Evolutionary conservation across 2,888 invertebrate species (phyloP).

Genomic region (Trichogramma evanescens): DNA sequence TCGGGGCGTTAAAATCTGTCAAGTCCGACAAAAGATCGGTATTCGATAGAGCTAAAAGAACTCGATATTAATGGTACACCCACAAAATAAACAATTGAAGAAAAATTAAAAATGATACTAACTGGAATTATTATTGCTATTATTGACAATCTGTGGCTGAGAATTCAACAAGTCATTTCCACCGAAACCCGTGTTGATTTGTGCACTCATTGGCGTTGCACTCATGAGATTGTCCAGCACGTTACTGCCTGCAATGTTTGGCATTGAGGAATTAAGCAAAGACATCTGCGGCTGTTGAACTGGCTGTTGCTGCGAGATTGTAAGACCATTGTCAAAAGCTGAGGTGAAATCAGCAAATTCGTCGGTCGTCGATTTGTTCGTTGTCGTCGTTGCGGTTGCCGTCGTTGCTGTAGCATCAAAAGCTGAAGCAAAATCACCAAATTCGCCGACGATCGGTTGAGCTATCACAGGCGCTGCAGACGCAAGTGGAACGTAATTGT

Average conservation of each 20-base stretch:
- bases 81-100: not conserved
- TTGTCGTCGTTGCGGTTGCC: too few species aligned
- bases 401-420: conserved; percentile 47
- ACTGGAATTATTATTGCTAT: conserved; percentile 41
- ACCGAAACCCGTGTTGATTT: conserved; percentile 26
- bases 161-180: conserved; percentile 36
- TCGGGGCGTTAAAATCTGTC: conserved; percentile 40
- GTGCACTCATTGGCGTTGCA: conserved; percentile 23
- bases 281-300: conserved; percentile 30
- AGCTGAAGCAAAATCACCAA: conserved; percentile 72
- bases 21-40: conserved; percentile 51
- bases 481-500: conserved; percentile 41
- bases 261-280: conserved; percentile 30
- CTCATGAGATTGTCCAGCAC: conserved; percentile 30
- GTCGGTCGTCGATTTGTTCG: conserved; percentile 46
- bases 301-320: conserved; percentile 30
- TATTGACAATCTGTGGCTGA: conserved; percentile 27
- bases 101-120: conserved; percentile 17
- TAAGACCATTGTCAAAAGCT: conserved; percentile 53
- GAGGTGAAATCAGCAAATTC: conserved; percentile 78
- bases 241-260: conserved; percentile 31
- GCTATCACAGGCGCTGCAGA: conserved; percentile 30
- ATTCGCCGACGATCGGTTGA: conserved; percentile 49
- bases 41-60: conserved; percentile 30
- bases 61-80: not conserved